Evolutionary conservation across 2,888 invertebrate species (phyloP).

Genomic region (Chloroclysta siterata): DNA sequence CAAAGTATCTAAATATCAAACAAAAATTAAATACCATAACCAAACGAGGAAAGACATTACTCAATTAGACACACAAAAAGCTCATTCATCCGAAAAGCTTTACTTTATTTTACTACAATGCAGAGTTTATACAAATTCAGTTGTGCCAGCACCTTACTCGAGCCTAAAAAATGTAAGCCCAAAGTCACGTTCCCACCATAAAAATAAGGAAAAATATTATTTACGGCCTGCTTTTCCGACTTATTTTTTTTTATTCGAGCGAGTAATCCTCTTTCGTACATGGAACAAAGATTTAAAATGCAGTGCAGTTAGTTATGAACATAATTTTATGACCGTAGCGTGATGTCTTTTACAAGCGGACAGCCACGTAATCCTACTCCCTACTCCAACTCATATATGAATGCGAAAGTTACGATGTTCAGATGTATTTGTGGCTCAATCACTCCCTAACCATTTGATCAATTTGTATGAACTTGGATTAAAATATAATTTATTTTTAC

Average conservation of each 20-base stretch:
- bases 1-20: too few relatives aligned
- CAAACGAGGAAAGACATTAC: background rate
- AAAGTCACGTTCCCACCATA: constrained; percentile 42
- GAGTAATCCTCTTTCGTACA: constrained; percentile 28
- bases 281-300: constrained; percentile 29
- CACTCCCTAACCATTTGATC: too few relatives aligned
- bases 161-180: constrained; percentile 34
- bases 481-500: too few relatives aligned
- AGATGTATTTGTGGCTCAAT: too few relatives aligned
- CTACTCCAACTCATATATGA: background rate
- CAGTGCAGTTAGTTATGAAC: constrained; percentile 17
- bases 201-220: constrained; percentile 41
- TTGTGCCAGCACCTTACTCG: constrained; percentile 33
- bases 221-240: constrained; percentile 33
- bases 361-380: background rate
- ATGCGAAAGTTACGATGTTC: too few relatives aligned
- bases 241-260: constrained; percentile 35
- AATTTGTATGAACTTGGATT: too few relatives aligned
- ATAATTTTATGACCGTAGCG: constrained; percentile 6
- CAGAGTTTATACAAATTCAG: constrained; percentile 22
- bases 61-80: constrained; percentile 13
- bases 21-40: too few relatives aligned
- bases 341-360: constrained; percentile 5
- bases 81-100: constrained; percentile 8
- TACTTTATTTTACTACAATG: constrained; percentile 4